Evolutionary conservation across 2,113 vertebrate species (phyloP), one percentile per base, ranked within the genome.

Genomic region (Piaya cayana): DNA sequence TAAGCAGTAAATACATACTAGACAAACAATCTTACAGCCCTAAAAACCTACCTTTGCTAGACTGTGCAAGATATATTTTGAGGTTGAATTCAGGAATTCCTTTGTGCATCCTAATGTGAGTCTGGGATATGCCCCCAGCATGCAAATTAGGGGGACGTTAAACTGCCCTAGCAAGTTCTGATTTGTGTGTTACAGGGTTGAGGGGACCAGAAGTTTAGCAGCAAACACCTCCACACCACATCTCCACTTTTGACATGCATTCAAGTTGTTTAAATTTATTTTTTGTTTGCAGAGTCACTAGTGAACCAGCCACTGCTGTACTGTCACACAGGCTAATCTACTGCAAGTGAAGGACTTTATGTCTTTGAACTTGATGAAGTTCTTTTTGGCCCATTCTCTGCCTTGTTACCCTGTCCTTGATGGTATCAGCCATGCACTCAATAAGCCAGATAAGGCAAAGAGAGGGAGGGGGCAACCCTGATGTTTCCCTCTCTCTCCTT

Each of bases 351-450:
- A 86, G 27, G 52, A 29, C 26, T 82, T 88, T 36, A 25, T 79
- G 42, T 67, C 47, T 75, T 79, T 82, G 37, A 58, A 53, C 16
- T 67, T 42, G n/a, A 76, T 71, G 21, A 65, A 88, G 27, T 68
- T 79, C 12, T 23, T 25, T 1, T 32, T 79, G 65, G 43, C 21
- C 34, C 26, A 18, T 22, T 82, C 12, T 47, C 25, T 79, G 36
- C 43, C 43, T 71, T 52, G 26, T 12, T 77, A 14, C 13, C 17
- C 11, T 34, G 25, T 55, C 29, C 29, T 88, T 0, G 0, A n/a
- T 27, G 2, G 0, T 8, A 11, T 45, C 21, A 64, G 37, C 43
- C 30, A 15, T 12, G 17, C 17, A 13, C 22, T 63, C 22, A 15
- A 0, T 45, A 68, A 60, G 5, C 22, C 56, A 81, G n/a, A 36